These are phyloP conservation scores for Hermodice carunculata DNA, from an alignment of 2,888 invertebrate species.

Conservation along the genomic window DNA sequence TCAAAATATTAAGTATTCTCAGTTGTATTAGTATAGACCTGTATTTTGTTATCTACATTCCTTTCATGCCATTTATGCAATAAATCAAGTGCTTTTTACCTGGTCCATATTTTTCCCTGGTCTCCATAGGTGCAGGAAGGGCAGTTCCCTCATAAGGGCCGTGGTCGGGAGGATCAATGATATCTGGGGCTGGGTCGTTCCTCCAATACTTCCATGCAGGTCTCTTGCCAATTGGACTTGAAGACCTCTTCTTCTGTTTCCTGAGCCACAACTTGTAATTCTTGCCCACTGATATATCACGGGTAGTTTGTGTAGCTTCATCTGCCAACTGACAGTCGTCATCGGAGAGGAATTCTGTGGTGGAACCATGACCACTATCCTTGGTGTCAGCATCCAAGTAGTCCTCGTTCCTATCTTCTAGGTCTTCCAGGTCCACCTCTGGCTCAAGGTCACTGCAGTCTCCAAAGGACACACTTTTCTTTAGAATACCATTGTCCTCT, in stretches of 20 bases:
- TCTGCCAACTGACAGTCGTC: conserved; percentile 2
- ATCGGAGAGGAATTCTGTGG: conserved; percentile 27
- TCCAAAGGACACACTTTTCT: no score
- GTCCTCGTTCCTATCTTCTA: conserved; percentile 12
- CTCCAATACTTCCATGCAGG: conserved; percentile 57
- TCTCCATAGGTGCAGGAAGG: conserved; percentile 23
- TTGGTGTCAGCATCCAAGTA: conserved; percentile 32
- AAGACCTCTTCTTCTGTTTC: background rate
- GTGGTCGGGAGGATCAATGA: conserved; percentile 43
- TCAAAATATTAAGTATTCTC: no score
- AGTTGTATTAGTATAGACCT: no score
- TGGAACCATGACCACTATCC: conserved; percentile 42
- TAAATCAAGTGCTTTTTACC: no score
- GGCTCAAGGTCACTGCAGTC: conserved; percentile 15
- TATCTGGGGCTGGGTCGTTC: conserved; percentile 50
- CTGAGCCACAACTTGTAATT: background rate
- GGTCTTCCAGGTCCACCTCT: conserved; percentile 13
- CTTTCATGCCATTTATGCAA: no score
- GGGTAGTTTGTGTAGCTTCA: background rate
- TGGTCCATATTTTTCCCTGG: conserved; percentile 7
- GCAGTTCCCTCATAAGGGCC: conserved; percentile 30
- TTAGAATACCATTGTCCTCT: no score
- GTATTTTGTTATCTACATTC: no score
- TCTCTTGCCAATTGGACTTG: no score
- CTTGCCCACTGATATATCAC: background rate